phyloP scores from a whole-genome alignment of 2,797 vertebrate species.

The Scyliorhinus canicula region DNA sequence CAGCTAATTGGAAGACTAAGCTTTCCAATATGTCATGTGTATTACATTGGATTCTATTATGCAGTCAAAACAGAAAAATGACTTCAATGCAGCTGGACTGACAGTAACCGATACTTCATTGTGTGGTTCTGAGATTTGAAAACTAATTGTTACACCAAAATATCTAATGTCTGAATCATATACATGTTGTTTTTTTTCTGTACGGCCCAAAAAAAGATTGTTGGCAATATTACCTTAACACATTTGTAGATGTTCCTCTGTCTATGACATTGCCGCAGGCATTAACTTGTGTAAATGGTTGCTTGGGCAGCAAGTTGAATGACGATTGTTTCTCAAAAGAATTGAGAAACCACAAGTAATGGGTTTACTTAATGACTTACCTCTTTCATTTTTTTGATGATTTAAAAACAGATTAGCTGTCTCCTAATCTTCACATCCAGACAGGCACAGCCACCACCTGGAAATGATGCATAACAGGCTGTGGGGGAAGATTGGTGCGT shows the following conservation, averaged over 20 bases:
- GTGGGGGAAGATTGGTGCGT: background rate
- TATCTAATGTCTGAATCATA: background rate
- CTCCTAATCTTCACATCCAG: slow-evolving; percentile 4
- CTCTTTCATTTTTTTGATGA: background rate
- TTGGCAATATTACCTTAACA: background rate
- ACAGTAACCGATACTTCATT: background rate
- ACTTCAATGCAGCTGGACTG: slow-evolving; percentile 3
- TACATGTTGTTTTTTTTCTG: background rate
- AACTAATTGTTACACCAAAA: background rate
- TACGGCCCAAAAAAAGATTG: background rate
- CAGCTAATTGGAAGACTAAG: slow-evolving; percentile 26
- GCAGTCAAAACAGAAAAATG: background rate
- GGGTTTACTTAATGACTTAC: background rate
- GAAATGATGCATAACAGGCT: background rate
- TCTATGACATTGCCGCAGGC: background rate
- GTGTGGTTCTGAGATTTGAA: background rate
- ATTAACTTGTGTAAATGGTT: background rate
- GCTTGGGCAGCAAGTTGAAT: background rate
- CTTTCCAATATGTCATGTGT: background rate
- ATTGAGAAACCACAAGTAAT: background rate
- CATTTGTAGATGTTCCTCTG: background rate
- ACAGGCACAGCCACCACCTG: background rate
- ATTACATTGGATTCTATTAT: slow-evolving; percentile 12
- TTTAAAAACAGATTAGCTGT: background rate
- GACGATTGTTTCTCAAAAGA: background rate